Conservation (phyloP, 1,140 invertebrate species). For the Nasonia giraulti region DNA sequence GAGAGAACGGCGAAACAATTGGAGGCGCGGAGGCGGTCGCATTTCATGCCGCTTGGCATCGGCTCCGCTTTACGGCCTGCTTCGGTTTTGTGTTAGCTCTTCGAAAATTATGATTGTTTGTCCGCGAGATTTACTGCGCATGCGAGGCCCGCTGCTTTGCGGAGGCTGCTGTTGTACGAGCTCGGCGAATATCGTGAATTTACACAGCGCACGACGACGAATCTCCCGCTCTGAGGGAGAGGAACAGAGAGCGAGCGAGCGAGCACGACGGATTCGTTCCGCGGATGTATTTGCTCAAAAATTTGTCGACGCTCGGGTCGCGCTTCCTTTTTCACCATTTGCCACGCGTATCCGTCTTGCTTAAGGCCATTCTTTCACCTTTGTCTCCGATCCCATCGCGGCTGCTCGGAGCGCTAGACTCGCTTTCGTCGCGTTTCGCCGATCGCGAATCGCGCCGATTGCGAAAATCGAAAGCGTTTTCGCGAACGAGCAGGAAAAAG, state of each 20-base stretch:
- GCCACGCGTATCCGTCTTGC: conserved; percentile 1
- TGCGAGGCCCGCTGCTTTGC: conserved; percentile 48
- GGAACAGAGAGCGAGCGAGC: too few relatives aligned
- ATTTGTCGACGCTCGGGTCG: conserved; percentile 20
- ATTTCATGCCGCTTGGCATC: conserved; percentile 69
- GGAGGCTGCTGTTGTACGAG: conserved; percentile 7
- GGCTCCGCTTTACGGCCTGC: conserved; percentile 67
- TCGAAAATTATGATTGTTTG: conserved; percentile 74
- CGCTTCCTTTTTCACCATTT: conserved; percentile 3
- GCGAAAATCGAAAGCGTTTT: not conserved
- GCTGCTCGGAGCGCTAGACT: too few relatives aligned
- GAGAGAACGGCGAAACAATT: conserved; percentile 69
- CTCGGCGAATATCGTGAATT: conserved; percentile 46
- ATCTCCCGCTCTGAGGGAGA: not conserved
- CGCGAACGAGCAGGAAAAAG: not conserved
- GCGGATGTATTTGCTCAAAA: conserved; percentile 42
- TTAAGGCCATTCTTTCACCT: not conserved
- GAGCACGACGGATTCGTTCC: conserved; percentile 47
- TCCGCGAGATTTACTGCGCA: conserved; percentile 70
- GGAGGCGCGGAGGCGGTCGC: conserved; percentile 70
- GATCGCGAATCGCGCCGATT: not conserved
- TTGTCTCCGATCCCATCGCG: not conserved
- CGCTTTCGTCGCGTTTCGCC: too few relatives aligned
- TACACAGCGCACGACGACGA: conserved; percentile 29
- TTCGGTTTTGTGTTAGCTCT: conserved; percentile 67